Evolutionary conservation across 2,797 vertebrate species (phyloP), one percentile per base, ranked within the genome.

Genomic region (Tragopan temminckii): DNA sequence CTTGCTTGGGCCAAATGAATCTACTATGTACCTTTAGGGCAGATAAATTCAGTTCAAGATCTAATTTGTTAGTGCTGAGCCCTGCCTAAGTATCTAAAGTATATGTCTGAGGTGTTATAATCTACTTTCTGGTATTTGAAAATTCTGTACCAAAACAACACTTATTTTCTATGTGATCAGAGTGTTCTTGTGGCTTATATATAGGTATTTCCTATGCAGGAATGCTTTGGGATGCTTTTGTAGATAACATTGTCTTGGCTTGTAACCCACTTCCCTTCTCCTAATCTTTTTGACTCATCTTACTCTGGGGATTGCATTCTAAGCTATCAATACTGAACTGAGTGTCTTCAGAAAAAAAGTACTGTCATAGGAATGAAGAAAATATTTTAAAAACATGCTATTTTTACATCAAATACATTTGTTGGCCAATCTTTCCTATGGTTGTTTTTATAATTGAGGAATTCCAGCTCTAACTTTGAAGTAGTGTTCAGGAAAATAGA

Each of bases 281-380:
- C 21, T 61, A 29, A 33, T 82, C 72, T 94, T 91, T 86, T 38
- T 89, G 40, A 80, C 59, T 85, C 15, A 17, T 90, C 11, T 74
- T 86, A 81, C 53, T 61, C 33, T 81, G 46, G 76, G 61, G 8
- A 88, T 93, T 75, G 14, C 80, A 69, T 53, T 57, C 58, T 46
- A 59, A 64, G 64, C 82, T 85, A 80, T 52, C 75, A 91, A 81
- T 83, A 85, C 16, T 59, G 68, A 93, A 89, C 38, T 61, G 76
- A 82, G 46, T 58, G 55, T 70, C 84, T 88, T 84, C 68, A 61
- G 52, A 46, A 94, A 94, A 80, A 81, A 92, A 36, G 36, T 85
- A 13, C 8, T 77, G 90, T 90, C 57, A 77, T 85, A 72, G 19
- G 33, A 67, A 5, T 48, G 43, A 74, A 90, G 53, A 57, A 64